phyloP scores from a whole-genome alignment of 2,797 vertebrate species.

The Phaenicophaeus curvirostris region DNA sequence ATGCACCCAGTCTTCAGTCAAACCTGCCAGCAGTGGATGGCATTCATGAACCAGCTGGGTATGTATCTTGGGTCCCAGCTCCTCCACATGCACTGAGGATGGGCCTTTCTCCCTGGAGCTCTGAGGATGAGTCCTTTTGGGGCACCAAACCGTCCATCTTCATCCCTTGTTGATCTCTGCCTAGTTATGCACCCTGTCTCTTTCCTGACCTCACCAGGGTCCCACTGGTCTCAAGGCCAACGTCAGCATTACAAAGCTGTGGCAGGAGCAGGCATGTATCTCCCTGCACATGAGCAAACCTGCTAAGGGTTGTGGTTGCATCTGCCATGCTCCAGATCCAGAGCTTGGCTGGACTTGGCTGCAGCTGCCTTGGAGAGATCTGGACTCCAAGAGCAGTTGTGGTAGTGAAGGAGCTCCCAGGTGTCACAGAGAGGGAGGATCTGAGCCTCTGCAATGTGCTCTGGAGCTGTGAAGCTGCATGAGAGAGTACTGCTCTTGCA shows the following conservation, averaged over 20 bases:
- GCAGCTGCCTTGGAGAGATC: too few relatives aligned
- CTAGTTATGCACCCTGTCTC: background rate
- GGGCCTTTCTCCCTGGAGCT: background rate
- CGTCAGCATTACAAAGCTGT: background rate
- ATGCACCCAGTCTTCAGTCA: constrained; percentile 86
- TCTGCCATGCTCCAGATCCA: background rate
- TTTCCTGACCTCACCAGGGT: background rate
- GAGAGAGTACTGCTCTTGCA: background rate
- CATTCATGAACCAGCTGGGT: constrained; percentile 91
- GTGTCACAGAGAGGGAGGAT: background rate
- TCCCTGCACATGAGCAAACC: background rate
- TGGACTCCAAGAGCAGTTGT: too few relatives aligned
- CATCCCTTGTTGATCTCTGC: background rate
- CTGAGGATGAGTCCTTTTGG: background rate
- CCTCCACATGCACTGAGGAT: background rate
- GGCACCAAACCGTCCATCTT: background rate
- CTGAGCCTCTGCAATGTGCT: background rate
- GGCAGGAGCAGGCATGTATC: background rate
- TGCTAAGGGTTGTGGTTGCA: background rate
- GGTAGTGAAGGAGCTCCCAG: background rate
- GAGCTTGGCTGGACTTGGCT: background rate
- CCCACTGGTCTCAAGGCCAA: background rate
- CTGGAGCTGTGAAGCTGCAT: background rate
- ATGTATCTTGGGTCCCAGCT: constrained; percentile 26
- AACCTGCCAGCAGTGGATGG: constrained; percentile 87